Base-by-base conservation (phyloP, 2,888 invertebrate genomes). In the Pollenia griseotomentosa region DNA sequence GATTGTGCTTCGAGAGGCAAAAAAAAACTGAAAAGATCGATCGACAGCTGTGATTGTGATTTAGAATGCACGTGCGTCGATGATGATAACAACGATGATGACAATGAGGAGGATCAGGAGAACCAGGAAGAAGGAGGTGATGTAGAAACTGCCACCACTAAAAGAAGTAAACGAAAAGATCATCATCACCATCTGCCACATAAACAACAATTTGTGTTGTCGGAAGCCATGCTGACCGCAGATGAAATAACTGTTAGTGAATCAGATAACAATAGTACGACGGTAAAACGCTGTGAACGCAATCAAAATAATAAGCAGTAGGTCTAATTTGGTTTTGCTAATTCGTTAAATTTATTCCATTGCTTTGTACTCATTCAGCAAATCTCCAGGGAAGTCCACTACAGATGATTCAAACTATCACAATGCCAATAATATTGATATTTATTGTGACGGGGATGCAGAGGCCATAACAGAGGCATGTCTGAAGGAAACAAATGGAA, bases 231-330 rank as follows among this genome's bases (percentile, higher is more conserved):
- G 92, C 86, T 92, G 7, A 91, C 91, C 11, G 92, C 91, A 0
- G 92, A 92, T 82, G 92, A 92, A 88, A 92, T 92, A 46, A 92
- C 92, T 5, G 92, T 92, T 78, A 92, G 92, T 55, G 92, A 92
- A 59, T 92, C 92, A 44, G 92, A 92, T 81, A 92, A 92, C 75
- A 92, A 92, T 66, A 92, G 92, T 85, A 92, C 92, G 16, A 92
- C 91, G 88, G 89, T 92, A 40, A 92, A 92, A 57, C 87, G 88
- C 44, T 87, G 87, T 14, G 87, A 84, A 53, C 87, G 87, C 8
- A 84, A 83, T 78, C 81, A 87, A 68, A 74, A 78, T 82, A 84
- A 44, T 44, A 78, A 83, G 57, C 14, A 53, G 78, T 83, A 74
- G 74, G 79, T 59, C 42, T 51, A 40, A 8, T 0, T 55, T 46